Percentiles rank a stretch among this genome's conserved stretches.
Evolutionary conservation across 2,113 vertebrate genomes (phyloP).

Genomic region (Aegotheles bennettii): DNA sequence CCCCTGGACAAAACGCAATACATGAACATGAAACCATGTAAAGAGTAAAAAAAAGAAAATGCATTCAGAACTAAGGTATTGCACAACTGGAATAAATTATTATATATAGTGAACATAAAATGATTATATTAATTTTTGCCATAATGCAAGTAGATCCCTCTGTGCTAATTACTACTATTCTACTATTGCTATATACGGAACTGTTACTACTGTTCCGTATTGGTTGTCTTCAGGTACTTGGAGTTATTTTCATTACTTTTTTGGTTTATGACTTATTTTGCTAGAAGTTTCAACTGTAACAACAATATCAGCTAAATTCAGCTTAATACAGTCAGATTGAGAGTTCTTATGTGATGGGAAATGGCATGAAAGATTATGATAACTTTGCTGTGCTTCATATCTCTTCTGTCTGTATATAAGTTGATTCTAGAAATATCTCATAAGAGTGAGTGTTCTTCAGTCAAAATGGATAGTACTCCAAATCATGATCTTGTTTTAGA

Average conservation of each 20-base stretch:
- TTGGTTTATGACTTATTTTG: not conserved
- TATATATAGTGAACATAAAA: not conserved
- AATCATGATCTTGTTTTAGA: not conserved
- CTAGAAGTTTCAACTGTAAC: not conserved
- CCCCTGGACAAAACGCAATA: too few species aligned
- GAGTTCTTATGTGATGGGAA: not conserved
- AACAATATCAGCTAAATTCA: not conserved
- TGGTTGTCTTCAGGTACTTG: not conserved
- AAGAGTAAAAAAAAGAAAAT: not conserved
- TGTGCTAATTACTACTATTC: not conserved
- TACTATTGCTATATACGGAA: not conserved
- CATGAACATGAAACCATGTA: not conserved
- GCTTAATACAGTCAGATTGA: not conserved
- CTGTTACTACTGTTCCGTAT: not conserved
- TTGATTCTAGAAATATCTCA: not conserved
- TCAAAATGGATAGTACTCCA: not conserved
- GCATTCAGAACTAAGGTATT: not conserved
- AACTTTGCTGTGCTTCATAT: not conserved
- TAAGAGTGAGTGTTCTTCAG: not conserved
- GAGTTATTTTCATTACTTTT: not conserved
- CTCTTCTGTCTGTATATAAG: not conserved
- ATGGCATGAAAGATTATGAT: not conserved
- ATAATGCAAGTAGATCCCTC: not conserved
- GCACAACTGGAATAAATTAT: not conserved
- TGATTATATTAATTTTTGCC: not conserved